Conservation (phyloP, 2,888 invertebrate species). For the Rotaria socialis region DNA sequence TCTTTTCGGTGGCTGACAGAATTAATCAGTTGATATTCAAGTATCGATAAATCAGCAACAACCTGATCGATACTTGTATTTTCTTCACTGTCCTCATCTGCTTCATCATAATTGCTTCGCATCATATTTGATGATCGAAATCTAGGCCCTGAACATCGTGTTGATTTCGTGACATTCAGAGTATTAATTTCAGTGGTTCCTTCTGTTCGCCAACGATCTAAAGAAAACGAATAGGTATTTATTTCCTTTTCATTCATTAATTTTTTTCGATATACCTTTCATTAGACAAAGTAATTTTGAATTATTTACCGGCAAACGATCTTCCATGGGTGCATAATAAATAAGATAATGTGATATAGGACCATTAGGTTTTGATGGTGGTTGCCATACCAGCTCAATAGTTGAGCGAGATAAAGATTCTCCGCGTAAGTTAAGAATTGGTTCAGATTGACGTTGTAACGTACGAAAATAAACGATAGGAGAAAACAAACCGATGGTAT, state of each 20-base stretch:
- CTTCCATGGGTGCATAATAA: neutral
- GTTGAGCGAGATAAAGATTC: neutral
- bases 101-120: neutral
- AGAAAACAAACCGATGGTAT: neutral
- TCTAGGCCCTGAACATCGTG: neutral
- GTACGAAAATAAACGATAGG: slow-evolving; percentile 15
- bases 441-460: slow-evolving; percentile 18
- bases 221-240: neutral
- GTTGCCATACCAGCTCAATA: neutral
- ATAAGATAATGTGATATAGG: neutral
- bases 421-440: neutral
- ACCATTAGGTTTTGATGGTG: slow-evolving; percentile 24
- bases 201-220: neutral
- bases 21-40: slow-evolving; percentile 21
- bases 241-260: neutral
- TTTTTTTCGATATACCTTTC: neutral
- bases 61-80: neutral
- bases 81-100: neutral
- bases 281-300: slow-evolving; percentile 14
- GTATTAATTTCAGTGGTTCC: neutral
- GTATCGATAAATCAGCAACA: neutral
- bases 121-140: neutral
- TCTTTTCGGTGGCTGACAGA: neutral
- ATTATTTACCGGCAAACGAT: neutral
- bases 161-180: neutral